Percentiles rank a stretch among this genome's conserved stretches.
These are phyloP conservation scores for Tenthredo livida DNA, from an alignment of 2,888 invertebrate species.

Conservation along the genomic window DNA sequence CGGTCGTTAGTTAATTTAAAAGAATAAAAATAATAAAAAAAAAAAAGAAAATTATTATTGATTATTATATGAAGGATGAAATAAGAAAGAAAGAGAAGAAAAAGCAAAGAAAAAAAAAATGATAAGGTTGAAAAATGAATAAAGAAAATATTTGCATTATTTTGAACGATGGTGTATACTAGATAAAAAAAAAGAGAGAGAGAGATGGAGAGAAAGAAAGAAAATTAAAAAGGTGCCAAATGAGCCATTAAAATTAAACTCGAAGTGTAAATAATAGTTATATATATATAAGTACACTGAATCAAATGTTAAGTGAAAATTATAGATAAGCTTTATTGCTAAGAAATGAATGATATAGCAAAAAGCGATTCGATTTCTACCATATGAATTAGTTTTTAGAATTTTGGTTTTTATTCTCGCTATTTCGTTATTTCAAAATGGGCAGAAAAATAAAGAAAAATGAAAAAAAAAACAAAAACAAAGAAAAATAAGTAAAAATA, in stretches of 20 bases:
- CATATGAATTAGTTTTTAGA: constrained; percentile 18
- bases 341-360: constrained; percentile 54
- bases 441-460: neutral
- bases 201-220: neutral
- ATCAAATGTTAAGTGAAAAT: constrained; percentile 50
- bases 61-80: neutral
- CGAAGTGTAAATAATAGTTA: neutral
- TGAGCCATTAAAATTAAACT: constrained; percentile 52
- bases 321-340: constrained; percentile 49
- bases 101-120: constrained; percentile 35
- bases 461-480: neutral
- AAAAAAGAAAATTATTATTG: neutral
- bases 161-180: neutral
- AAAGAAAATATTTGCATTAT: neutral
- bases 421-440: neutral
- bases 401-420: neutral
- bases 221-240: constrained; percentile 57
- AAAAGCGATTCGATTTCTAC: constrained; percentile 33
- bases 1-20: constrained; percentile 52
- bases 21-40: constrained; percentile 8
- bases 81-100: constrained; percentile 12
- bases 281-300: constrained; percentile 47
- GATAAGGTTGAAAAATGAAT: neutral
- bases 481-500: constrained; percentile 6
- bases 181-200: neutral